Percentiles rank a stretch among this genome's conserved stretches.
Evolutionary conservation across 2,113 vertebrate genomes (phyloP).

Genomic region (Anarhynchus alexandrinus): DNA sequence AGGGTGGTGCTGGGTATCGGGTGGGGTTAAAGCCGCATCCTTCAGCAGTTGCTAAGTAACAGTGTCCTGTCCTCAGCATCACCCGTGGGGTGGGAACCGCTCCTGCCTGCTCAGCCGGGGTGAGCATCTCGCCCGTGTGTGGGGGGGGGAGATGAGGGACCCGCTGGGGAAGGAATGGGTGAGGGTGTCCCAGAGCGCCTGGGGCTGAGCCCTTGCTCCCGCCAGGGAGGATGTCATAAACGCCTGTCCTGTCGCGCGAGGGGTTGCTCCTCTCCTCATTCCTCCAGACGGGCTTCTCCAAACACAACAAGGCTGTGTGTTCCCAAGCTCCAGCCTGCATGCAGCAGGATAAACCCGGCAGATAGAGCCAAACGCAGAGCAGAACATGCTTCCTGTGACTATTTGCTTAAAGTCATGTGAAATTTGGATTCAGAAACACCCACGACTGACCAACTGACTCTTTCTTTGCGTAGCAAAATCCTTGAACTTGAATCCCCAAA

Average conservation of each 20-base stretch:
- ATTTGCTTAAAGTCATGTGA: not conserved
- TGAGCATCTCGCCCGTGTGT: not conserved
- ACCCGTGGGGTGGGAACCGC: not conserved
- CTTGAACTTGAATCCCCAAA: not conserved
- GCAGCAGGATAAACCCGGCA: not conserved
- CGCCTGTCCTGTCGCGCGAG: accelerated
- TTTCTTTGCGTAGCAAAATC: not conserved
- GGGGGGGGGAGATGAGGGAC: not conserved
- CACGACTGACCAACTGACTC: not conserved
- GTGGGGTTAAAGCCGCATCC: not conserved
- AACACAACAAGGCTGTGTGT: not conserved
- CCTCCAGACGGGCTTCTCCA: not conserved
- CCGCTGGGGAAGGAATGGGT: not conserved
- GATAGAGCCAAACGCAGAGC: not conserved
- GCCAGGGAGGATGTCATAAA: not conserved
- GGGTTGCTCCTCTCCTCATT: not conserved
- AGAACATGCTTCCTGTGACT: not conserved
- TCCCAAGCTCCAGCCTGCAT: not conserved
- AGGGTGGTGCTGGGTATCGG: not conserved
- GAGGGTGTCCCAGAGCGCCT: accelerated
- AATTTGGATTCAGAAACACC: not conserved
- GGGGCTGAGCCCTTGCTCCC: not conserved
- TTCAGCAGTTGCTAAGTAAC: slow-evolving; percentile 17
- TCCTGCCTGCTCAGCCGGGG: not conserved
- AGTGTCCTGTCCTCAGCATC: not conserved